Percentiles rank a stretch among this genome's conserved stretches.
These are phyloP conservation scores for Helicolenus hilgendorfi DNA, from an alignment of 2,797 vertebrate genomes.

Conservation along the genomic window DNA sequence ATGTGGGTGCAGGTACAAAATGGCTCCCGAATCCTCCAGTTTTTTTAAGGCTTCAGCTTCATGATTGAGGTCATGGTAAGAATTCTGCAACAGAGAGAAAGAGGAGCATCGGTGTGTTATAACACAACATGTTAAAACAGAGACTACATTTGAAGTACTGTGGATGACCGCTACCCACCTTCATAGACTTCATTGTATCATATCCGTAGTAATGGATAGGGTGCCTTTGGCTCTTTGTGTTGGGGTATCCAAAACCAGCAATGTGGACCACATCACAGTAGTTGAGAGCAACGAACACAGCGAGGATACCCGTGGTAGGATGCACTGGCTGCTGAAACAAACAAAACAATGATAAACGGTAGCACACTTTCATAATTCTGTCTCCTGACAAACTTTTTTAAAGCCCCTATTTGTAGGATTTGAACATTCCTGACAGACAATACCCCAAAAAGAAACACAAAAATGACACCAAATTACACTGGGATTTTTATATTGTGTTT, in stretches of 20 bases:
- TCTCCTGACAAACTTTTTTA: neutral
- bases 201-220: slow-evolving; percentile 96
- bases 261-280: slow-evolving; percentile 96
- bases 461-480: neutral
- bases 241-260: slow-evolving; percentile 96
- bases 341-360: neutral
- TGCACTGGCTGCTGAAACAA: slow-evolving; percentile 88
- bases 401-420: neutral
- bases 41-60: slow-evolving; percentile 86
- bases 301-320: slow-evolving; percentile 94
- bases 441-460: neutral
- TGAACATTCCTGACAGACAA: neutral
- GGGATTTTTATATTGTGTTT: neutral
- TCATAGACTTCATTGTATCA: slow-evolving; percentile 95
- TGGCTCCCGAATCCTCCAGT: slow-evolving; percentile 85
- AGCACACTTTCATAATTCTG: neutral
- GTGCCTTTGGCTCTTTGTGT: slow-evolving; percentile 85
- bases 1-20: slow-evolving; percentile 82
- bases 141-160: neutral
- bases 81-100: slow-evolving; percentile 77
- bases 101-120: neutral
- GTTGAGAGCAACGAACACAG: slow-evolving; percentile 95
- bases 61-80: slow-evolving; percentile 85
- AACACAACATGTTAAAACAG: neutral
- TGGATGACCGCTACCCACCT: slow-evolving; percentile 80